Evolutionary conservation across 2,888 invertebrate genomes (phyloP).

Genomic region (Xanthorhoe designata): DNA sequence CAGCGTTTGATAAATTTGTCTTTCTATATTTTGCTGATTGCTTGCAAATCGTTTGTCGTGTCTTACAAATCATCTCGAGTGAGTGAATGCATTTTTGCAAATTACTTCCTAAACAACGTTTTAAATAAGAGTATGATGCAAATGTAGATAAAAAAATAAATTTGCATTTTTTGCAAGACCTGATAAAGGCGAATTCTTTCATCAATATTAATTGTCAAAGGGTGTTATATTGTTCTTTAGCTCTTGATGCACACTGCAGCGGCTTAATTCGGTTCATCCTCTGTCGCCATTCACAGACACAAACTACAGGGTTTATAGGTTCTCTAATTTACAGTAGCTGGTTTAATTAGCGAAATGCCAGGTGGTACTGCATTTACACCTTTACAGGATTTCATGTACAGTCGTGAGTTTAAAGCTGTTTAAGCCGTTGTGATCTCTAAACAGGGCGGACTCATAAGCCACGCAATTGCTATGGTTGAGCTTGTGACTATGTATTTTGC

Average conservation of each 20-base stretch:
- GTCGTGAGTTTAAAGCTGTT: slow-evolving; percentile 16
- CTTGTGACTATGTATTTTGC: background rate
- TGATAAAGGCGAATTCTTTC: background rate
- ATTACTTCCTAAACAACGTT: background rate
- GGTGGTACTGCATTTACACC: slow-evolving; percentile 10
- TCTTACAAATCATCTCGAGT: slow-evolving; percentile 1
- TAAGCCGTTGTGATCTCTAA: slow-evolving; percentile 7
- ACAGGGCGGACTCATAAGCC: slow-evolving; percentile 4
- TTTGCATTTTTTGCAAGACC: too few relatives aligned
- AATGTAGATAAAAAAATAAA: too few relatives aligned
- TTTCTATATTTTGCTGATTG: slow-evolving; percentile 30
- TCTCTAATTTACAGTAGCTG: slow-evolving; percentile 15
- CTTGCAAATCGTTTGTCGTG: slow-evolving; percentile 22
- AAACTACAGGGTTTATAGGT: slow-evolving; percentile 14
- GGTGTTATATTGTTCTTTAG: background rate
- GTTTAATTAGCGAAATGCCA: slow-evolving; percentile 23
- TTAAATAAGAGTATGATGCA: too few relatives aligned
- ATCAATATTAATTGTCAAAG: background rate
- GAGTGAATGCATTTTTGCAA: background rate
- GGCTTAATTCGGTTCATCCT: background rate
- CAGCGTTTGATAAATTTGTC: slow-evolving; percentile 40
- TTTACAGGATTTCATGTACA: slow-evolving; percentile 14
- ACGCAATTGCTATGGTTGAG: background rate
- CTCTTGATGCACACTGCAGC: slow-evolving; percentile 1
- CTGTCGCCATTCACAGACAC: slow-evolving; percentile 9